phyloP scores from a whole-genome alignment of 2,888 invertebrate species.

The Plagodis dolabraria region DNA sequence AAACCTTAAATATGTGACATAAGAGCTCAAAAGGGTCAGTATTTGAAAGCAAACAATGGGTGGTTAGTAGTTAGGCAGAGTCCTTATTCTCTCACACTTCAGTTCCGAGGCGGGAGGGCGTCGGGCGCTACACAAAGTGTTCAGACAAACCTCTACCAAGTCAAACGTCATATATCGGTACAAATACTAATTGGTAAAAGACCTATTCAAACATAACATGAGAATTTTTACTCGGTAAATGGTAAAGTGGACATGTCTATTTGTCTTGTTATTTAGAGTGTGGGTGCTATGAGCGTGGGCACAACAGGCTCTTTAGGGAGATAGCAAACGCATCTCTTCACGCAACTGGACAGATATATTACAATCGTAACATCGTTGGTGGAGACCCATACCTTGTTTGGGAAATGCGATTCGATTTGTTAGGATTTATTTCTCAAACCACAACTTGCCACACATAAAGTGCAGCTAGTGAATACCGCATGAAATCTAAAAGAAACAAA shows the following conservation, averaged over 20 bases:
- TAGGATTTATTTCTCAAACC: neutral
- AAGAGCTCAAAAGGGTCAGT: slow-evolving; percentile 55
- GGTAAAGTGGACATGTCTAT: slow-evolving; percentile 82
- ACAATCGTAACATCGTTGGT: slow-evolving; percentile 4
- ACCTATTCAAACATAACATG: slow-evolving; percentile 82
- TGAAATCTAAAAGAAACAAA: slow-evolving; percentile 36
- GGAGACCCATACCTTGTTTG: slow-evolving; percentile 3
- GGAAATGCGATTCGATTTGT: slow-evolving; percentile 1
- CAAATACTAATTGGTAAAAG: slow-evolving; percentile 84
- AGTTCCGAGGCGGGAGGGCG: slow-evolving; percentile 52
- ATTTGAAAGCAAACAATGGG: slow-evolving; percentile 66
- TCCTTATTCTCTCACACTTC: slow-evolving; percentile 64
- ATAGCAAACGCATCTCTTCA: slow-evolving; percentile 54
- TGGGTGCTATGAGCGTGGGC: slow-evolving; percentile 77
- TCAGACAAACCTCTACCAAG: slow-evolving; percentile 64
- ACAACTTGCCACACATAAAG: slow-evolving; percentile 6
- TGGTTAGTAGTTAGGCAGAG: slow-evolving; percentile 59
- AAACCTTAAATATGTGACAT: slow-evolving; percentile 47
- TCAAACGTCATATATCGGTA: slow-evolving; percentile 74
- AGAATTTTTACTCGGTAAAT: slow-evolving; percentile 82
- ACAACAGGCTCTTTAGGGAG: slow-evolving; percentile 61
- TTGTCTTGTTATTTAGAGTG: slow-evolving; percentile 82
- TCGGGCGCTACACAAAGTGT: slow-evolving; percentile 63
- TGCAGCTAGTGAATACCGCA: slow-evolving; percentile 11
- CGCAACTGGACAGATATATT: slow-evolving; percentile 28